Base-by-base conservation (phyloP, 2,113 vertebrate genomes). In the Rana temporaria region DNA sequence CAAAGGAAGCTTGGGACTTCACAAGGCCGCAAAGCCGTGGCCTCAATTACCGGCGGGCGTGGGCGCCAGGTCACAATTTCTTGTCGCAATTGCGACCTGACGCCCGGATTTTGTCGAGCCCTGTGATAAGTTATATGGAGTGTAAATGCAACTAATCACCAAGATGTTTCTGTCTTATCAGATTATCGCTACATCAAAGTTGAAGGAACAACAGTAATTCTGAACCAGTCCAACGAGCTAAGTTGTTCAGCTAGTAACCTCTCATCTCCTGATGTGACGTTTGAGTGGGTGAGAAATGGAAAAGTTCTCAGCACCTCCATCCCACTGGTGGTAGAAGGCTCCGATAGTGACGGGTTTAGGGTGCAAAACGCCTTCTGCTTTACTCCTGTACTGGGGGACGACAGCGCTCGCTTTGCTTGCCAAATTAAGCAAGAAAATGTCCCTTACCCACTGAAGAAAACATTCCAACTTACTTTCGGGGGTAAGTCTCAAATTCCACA, bases 361-460 rank as follows among this genome's bases (percentile, higher is more conserved):
- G 71, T 68, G 20, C 26, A 75, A 14, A 75, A 71, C 48, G 75
- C 80, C 17, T 82, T 67, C 30, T 82, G 70, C 62, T 67, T 82
- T 55, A 75, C 71, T 15, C 80, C 80, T 15, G 20, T 73, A 30
- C n/a, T 48, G 8, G 73, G 55, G 4, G 80, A 82, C 32, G 22
- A 56, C 16, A 30, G 26, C 26, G 62, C 70, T 18, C 63, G 48
- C 6, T 82, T 67, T 20, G 26, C 71, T 17, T 82, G 80, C 55
- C 62, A 74, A 38, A 63, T 82, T 67, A 4, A 57, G 15, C 80
- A 74, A 55, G 74, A 82, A n/a, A 42, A 9, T 6, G 22, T 59
- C 19, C 79, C 79, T 56, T 53, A 78, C 18, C 63, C 71, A 26
- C 63, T 82, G 18, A 82, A 59, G 69, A 82, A 82, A 57, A 75